phyloP scores from a whole-genome alignment of 2,797 vertebrate species.

The Prionace glauca region DNA sequence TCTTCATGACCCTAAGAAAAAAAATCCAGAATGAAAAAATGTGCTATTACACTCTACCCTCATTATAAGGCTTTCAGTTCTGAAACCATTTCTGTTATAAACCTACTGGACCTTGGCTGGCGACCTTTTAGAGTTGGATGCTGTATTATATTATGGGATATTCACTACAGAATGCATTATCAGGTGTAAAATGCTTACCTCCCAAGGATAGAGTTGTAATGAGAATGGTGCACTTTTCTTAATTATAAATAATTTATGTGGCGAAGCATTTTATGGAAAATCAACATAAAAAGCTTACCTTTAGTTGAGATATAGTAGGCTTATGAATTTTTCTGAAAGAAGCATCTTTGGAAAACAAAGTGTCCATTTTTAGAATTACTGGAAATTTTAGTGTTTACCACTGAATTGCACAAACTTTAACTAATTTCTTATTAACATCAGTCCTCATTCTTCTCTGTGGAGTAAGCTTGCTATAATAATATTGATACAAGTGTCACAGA shows the following conservation, averaged over 20 bases:
- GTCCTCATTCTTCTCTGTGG: background rate
- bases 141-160: constrained; percentile 22
- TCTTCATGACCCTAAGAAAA: constrained; percentile 27
- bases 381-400: background rate
- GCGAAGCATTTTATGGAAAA: background rate
- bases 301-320: background rate
- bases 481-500: background rate
- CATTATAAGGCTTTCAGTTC: constrained; percentile 35
- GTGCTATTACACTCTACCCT: constrained; percentile 26
- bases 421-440: background rate
- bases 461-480: background rate
- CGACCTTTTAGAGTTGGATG: background rate
- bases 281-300: constrained; percentile 1
- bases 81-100: constrained; percentile 36
- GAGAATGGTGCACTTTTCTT: constrained; percentile 16
- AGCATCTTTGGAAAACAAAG: background rate
- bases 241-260: constrained; percentile 13
- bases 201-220: constrained; percentile 7
- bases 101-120: constrained; percentile 31
- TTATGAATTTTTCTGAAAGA: background rate
- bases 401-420: background rate
- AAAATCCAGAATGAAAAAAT: constrained; percentile 36
- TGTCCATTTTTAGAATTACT: background rate
- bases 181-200: background rate
- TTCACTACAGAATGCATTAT: constrained; percentile 6